phyloP scores from a whole-genome alignment of 1,140 invertebrate species.

The Calosoma granatense region DNA sequence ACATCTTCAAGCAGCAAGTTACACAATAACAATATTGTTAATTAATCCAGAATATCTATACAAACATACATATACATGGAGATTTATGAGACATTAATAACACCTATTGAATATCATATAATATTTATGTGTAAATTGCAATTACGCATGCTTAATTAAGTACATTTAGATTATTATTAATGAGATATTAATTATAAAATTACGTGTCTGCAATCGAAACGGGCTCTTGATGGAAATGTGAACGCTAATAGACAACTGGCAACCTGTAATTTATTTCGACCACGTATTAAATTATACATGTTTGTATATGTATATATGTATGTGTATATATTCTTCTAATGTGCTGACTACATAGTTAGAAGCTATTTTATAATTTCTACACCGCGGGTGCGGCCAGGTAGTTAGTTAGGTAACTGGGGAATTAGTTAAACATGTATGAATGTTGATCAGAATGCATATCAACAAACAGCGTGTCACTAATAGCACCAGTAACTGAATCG shows the following conservation, averaged over 20 bases:
- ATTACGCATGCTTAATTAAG: slow-evolving; percentile 5
- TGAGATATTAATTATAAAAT: slow-evolving; percentile 9
- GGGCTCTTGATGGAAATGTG: neutral
- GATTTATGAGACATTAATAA: slow-evolving; percentile 8
- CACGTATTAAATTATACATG: too few species aligned
- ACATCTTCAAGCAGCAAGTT: too few species aligned
- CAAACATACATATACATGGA: neutral
- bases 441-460: too few species aligned
- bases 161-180: slow-evolving; percentile 9
- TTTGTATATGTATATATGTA: slow-evolving; percentile 9
- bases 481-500: too few species aligned
- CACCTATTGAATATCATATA: slow-evolving; percentile 1
- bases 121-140: slow-evolving; percentile 8
- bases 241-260: neutral
- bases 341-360: neutral
- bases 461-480: too few species aligned
- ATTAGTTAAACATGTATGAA: too few species aligned
- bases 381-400: too few species aligned
- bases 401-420: too few species aligned
- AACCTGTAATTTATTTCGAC: neutral
- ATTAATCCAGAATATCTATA: neutral
- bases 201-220: neutral
- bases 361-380: too few species aligned
- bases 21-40: neutral
- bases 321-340: neutral